These are phyloP conservation scores for Drosophila planitibia DNA, from an alignment of 2,888 invertebrate species.

Conservation along the genomic window DNA sequence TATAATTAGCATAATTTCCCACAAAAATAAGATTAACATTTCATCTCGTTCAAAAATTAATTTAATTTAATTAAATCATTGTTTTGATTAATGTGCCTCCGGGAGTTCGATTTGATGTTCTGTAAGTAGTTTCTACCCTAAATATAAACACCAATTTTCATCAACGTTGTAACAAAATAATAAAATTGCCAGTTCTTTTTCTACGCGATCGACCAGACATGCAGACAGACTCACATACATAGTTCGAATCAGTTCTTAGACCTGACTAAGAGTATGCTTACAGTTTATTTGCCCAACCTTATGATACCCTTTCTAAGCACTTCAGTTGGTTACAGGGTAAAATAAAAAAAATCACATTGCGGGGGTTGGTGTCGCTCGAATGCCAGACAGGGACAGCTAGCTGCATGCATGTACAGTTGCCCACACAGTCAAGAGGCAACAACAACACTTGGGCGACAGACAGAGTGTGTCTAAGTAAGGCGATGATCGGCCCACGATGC, in stretches of 20 bases:
- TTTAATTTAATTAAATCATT: neutral
- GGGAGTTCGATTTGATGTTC: too few species aligned
- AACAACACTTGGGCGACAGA: conserved; percentile 73
- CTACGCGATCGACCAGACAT: neutral
- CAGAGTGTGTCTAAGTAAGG: conserved; percentile 77
- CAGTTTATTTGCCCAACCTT: neutral
- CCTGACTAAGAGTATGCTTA: neutral
- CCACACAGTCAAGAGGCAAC: conserved; percentile 55
- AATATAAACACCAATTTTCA: neutral
- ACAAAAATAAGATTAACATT: neutral
- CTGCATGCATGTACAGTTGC: conserved; percentile 71
- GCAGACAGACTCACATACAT: neutral
- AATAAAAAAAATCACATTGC: conserved; percentile 48
- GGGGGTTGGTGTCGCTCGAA: conserved; percentile 57
- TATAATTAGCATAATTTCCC: neutral
- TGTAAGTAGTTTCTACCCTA: neutral
- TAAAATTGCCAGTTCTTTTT: neutral
- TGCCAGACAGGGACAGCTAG: conserved; percentile 51
- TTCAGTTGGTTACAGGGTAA: conserved; percentile 1
- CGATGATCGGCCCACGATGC: conserved; percentile 80
- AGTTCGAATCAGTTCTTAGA: neutral
- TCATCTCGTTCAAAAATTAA: neutral
- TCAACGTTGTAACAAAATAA: neutral
- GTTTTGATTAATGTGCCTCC: neutral
- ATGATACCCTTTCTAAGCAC: neutral